Evolutionary conservation across 2,113 vertebrate genomes (phyloP).

Genomic region (Nestor notabilis): DNA sequence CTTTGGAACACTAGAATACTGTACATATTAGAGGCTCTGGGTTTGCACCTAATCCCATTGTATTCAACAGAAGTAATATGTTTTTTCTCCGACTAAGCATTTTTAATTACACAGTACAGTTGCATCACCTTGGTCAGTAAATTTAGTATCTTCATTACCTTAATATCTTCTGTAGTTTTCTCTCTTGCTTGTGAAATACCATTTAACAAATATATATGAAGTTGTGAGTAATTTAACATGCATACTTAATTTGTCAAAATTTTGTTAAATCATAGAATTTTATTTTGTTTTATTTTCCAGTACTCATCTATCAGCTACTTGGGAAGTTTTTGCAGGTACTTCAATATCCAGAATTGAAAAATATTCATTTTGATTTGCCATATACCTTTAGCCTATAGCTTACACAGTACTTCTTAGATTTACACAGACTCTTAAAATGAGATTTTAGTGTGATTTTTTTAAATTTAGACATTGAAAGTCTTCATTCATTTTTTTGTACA

Average conservation of each 20-base stretch:
- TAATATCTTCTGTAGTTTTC: not conserved
- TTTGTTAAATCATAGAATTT: not conserved
- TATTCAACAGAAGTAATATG: not conserved
- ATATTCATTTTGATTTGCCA: not conserved
- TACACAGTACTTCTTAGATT: not conserved
- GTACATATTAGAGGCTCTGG: rapidly evolving
- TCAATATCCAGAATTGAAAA: not conserved
- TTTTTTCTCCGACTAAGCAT: not conserved
- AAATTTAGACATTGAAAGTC: not conserved
- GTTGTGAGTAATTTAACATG: not conserved
- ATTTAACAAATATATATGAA: not conserved
- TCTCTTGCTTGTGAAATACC: not conserved
- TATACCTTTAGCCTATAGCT: not conserved
- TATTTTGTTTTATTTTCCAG: not conserved
- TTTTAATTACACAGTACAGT: not conserved
- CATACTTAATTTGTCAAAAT: not conserved
- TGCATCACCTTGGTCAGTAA: not conserved
- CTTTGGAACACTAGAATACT: not conserved
- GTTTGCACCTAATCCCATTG: not conserved
- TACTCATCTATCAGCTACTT: not conserved
- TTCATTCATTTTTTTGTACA: not conserved
- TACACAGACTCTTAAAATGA: not conserved
- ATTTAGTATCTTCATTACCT: not conserved
- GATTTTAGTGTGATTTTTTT: not conserved
- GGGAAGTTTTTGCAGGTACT: not conserved